These are phyloP conservation scores for Saccostrea glomerata DNA, from an alignment of 1,140 invertebrate genomes.

Conservation along the genomic window DNA sequence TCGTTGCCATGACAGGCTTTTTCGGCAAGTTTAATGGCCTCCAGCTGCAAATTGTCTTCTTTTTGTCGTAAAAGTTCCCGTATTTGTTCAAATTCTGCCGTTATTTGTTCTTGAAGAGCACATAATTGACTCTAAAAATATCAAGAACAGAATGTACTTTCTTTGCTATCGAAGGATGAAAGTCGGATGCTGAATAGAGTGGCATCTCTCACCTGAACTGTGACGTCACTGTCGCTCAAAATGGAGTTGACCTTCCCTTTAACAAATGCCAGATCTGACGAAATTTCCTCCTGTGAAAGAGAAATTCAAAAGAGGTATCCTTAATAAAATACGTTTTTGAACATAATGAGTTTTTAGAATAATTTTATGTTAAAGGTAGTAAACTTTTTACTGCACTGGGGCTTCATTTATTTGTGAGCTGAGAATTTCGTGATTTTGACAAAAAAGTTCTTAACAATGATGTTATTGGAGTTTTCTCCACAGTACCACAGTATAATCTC, in stretches of 20 bases:
- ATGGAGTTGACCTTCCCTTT: conserved; percentile 28
- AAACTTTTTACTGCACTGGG: too few relatives aligned
- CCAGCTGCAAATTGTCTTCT: not conserved
- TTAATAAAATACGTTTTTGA: too few relatives aligned
- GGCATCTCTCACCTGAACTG: conserved; percentile 1
- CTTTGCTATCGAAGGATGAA: not conserved
- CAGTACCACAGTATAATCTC: too few relatives aligned
- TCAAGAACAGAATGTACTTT: not conserved
- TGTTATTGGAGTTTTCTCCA: too few relatives aligned
- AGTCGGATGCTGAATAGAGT: not conserved
- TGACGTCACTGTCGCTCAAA: conserved; percentile 23
- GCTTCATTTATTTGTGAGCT: too few relatives aligned
- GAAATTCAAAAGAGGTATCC: too few relatives aligned
- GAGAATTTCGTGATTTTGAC: too few relatives aligned
- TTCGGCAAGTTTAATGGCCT: conserved; percentile 20
- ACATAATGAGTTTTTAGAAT: too few relatives aligned
- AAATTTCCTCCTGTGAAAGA: conserved; percentile 5
- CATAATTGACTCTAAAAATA: conserved; percentile 8
- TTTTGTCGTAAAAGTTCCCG: conserved; percentile 27
- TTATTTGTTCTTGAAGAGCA: conserved; percentile 8
- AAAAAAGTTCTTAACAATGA: too few relatives aligned
- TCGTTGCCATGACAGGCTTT: conserved; percentile 24
- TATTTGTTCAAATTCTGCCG: conserved; percentile 21
- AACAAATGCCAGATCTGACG: not conserved
- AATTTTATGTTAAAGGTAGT: too few relatives aligned